A percentile compares a stretch with the other conserved stretches of the same genome.
These are phyloP conservation scores for honey bee (Apis mellifera) DNA, from an alignment of 1,140 invertebrate genomes.

Conservation along the genomic window DNA sequence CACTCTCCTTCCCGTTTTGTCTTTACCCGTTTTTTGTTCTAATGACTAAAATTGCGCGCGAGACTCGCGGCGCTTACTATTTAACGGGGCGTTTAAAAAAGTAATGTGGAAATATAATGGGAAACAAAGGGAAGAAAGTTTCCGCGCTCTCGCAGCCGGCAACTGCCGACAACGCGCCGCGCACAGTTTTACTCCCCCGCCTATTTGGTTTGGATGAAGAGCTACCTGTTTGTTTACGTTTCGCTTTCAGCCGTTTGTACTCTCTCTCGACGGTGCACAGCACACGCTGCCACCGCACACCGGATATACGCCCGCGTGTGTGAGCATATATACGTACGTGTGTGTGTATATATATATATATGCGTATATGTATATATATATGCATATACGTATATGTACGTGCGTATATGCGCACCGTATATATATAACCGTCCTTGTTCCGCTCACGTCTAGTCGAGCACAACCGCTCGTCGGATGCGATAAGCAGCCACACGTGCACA, in stretches of 20 bases:
- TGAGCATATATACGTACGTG: neutral
- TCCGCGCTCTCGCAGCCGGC: slow-evolving; percentile 46
- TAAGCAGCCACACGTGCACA: slow-evolving; percentile 61
- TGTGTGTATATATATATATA: too few species aligned
- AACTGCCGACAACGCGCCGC: slow-evolving; percentile 45
- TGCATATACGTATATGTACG: too few species aligned
- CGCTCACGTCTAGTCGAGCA: neutral
- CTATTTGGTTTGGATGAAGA: slow-evolving; percentile 69
- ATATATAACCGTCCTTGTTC: neutral
- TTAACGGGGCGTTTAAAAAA: slow-evolving; percentile 65
- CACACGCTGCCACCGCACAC: slow-evolving; percentile 23
- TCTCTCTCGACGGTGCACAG: slow-evolving; percentile 58
- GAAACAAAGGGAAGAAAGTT: slow-evolving; percentile 67
- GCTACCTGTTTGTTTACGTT: slow-evolving; percentile 73
- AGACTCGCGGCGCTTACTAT: slow-evolving; percentile 60
- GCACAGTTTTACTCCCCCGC: slow-evolving; percentile 66
- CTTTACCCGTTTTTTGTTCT: neutral
- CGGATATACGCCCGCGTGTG: slow-evolving; percentile 25
- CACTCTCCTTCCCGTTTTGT: neutral
- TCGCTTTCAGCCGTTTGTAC: slow-evolving; percentile 69
- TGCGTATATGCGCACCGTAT: neutral
- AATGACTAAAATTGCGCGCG: slow-evolving; percentile 52
- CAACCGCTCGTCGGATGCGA: slow-evolving; percentile 36
- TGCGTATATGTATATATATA: too few species aligned
- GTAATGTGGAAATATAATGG: slow-evolving; percentile 63